Conservation (phyloP, 2,888 invertebrate species). For the Dorcus hopei region DNA sequence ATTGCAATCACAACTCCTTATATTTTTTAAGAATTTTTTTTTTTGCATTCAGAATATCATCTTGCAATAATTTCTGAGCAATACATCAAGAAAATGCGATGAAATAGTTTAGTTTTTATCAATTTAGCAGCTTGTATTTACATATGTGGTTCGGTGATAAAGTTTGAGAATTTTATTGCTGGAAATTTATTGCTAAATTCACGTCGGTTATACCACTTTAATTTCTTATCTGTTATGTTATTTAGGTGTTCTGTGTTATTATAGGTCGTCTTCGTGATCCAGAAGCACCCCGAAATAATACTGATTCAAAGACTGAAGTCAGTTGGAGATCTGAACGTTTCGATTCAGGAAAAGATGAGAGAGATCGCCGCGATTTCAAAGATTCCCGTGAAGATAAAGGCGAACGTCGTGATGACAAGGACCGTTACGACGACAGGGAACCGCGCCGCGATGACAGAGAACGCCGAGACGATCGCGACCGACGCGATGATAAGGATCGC, state of each 20-base stretch:
- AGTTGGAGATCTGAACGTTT: slow-evolving; percentile 8
- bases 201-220: neutral
- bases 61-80: too few relatives aligned
- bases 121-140: too few relatives aligned
- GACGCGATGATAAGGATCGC: slow-evolving; percentile 12
- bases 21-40: too few relatives aligned
- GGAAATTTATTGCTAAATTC: too few relatives aligned
- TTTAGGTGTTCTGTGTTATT: neutral
- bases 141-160: too few relatives aligned
- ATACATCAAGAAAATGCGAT: too few relatives aligned
- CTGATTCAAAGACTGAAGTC: neutral
- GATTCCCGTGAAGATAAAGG: slow-evolving; percentile 17
- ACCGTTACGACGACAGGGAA: slow-evolving; percentile 19
- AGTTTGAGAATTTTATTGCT: too few relatives aligned
- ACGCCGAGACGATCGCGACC: slow-evolving; percentile 20
- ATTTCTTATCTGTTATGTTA: neutral
- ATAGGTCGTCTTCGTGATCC: slow-evolving; percentile 5
- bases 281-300: slow-evolving; percentile 1
- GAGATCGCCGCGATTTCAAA: slow-evolving; percentile 22
- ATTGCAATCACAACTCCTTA: too few relatives aligned
- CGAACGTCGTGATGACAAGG: slow-evolving; percentile 4
- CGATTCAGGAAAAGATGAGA: slow-evolving; percentile 16
- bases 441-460: slow-evolving; percentile 16
- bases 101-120: too few relatives aligned
- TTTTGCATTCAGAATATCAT: too few relatives aligned